These are phyloP conservation scores for Drosophila gaucha DNA, from an alignment of 2,888 invertebrate species.

Conservation along the genomic window DNA sequence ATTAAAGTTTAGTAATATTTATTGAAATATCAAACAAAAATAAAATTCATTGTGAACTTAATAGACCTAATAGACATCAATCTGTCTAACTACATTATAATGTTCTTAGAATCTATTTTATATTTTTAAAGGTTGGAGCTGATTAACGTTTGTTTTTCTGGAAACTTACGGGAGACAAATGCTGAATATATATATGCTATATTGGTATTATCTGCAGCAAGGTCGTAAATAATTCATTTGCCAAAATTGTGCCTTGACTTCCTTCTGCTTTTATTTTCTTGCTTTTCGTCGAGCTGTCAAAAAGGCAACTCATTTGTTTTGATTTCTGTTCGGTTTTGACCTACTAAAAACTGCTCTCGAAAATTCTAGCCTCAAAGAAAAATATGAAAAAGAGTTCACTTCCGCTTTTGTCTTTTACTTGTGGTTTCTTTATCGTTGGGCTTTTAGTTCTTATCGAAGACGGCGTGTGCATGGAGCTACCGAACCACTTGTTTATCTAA, in stretches of 20 bases:
- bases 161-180: constrained; percentile 18
- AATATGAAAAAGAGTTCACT: constrained; percentile 22
- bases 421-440: constrained; percentile 13
- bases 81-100: background rate
- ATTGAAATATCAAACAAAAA: background rate
- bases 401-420: constrained; percentile 47
- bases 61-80: background rate
- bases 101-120: background rate
- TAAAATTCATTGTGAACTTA: background rate
- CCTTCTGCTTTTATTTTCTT: constrained; percentile 22
- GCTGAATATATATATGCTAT: constrained; percentile 18
- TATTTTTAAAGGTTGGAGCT: background rate
- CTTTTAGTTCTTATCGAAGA: constrained; percentile 43
- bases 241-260: constrained; percentile 60
- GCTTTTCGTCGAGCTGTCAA: constrained; percentile 36
- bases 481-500: constrained; percentile 63
- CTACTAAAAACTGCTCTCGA: constrained; percentile 45
- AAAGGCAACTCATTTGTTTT: constrained; percentile 18
- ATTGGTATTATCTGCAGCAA: constrained; percentile 35
- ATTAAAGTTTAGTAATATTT: background rate
- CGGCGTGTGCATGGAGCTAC: background rate
- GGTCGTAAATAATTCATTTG: constrained; percentile 55
- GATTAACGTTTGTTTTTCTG: background rate
- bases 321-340: constrained; percentile 55
- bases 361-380: constrained; percentile 22